Base-by-base conservation (phyloP, 1,140 invertebrate species). In the Atopsyche davidsoni region DNA sequence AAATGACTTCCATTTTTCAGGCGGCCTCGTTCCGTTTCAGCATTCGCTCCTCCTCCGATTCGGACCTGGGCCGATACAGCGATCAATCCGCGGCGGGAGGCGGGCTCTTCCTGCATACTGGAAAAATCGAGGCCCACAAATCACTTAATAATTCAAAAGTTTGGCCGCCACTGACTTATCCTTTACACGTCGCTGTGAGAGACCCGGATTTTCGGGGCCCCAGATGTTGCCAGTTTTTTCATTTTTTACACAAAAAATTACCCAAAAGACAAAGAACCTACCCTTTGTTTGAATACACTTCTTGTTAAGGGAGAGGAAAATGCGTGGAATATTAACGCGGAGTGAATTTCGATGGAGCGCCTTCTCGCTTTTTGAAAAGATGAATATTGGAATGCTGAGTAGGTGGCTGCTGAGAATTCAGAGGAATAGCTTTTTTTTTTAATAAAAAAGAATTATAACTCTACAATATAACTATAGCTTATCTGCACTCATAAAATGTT, bases 291-390 rank as follows among this genome's bases (percentile, higher is more conserved):
- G 45, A 46, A 46, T 46, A 46, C 32, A 46, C 32, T 46, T 35
- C 17, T 32, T 46, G 45, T 46, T 46, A 38, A 46, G 39, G 36
- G 45, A n/a, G 45, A 22, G 45, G 39, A 46, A 45, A 46, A 36
- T 36, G 32, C 32, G 45, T 35, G 34, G n/a, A 2, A 38, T 6
- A n/a, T 28, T 25, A 18, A 46, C 45, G 45, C 39, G 45, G 39
- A 46, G 45, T 38, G 22, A 46, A 46, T 46, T n/a, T n/a, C n/a
- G n/a, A n/a, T n/a, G n/a, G n/a, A n/a, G n/a, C n/a, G n/a, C n/a
- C n/a, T n/a, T n/a, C n/a, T n/a, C n/a, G n/a, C n/a, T n/a, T n/a
- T n/a, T n/a, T n/a, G n/a, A n/a, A n/a, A n/a, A n/a, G n/a, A n/a
- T n/a, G n/a, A n/a, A n/a, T n/a, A n/a, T n/a, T n/a, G n/a, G n/a